Evolutionary conservation across 1,140 invertebrate species (phyloP).

Genomic region (Drosophila asahinai): DNA sequence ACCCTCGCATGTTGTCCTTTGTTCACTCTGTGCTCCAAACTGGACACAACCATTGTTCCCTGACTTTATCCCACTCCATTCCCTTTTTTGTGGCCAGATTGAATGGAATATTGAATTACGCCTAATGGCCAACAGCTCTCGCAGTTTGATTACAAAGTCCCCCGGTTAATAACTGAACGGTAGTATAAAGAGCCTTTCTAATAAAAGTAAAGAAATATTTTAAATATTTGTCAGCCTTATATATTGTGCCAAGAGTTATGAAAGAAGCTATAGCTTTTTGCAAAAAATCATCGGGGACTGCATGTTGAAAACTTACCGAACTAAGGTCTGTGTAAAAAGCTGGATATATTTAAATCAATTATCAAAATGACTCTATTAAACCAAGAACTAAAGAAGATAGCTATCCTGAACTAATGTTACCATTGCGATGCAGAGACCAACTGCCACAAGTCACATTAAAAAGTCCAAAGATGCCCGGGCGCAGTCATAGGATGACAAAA

Average conservation of each 20-base stretch:
- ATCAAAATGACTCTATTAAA: neutral
- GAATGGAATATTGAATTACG: conserved; percentile 79
- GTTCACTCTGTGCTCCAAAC: conserved; percentile 9
- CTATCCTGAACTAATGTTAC: neutral
- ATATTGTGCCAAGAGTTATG: conserved; percentile 44
- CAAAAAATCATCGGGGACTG: conserved; percentile 6
- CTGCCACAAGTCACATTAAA: neutral
- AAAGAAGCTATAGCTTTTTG: conserved; percentile 9
- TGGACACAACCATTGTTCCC: conserved; percentile 22
- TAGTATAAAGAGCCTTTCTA: conserved; percentile 33
- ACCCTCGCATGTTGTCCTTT: conserved; percentile 22
- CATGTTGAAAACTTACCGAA: neutral
- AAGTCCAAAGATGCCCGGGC: conserved; percentile 1
- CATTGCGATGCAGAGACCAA: neutral
- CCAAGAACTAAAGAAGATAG: neutral
- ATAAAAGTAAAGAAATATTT: conserved; percentile 65
- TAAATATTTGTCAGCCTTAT: conserved; percentile 70
- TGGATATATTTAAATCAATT: neutral
- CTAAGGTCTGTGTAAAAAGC: neutral
- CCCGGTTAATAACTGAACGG: conserved; percentile 27
- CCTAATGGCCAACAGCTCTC: conserved; percentile 60
- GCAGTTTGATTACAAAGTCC: conserved; percentile 52
- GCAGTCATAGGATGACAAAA: conserved; percentile 11
- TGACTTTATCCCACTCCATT: conserved; percentile 1
- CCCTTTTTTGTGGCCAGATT: conserved; percentile 24